phyloP scores from a whole-genome alignment of 2,113 vertebrate species.

The Crotalus horridus region DNA sequence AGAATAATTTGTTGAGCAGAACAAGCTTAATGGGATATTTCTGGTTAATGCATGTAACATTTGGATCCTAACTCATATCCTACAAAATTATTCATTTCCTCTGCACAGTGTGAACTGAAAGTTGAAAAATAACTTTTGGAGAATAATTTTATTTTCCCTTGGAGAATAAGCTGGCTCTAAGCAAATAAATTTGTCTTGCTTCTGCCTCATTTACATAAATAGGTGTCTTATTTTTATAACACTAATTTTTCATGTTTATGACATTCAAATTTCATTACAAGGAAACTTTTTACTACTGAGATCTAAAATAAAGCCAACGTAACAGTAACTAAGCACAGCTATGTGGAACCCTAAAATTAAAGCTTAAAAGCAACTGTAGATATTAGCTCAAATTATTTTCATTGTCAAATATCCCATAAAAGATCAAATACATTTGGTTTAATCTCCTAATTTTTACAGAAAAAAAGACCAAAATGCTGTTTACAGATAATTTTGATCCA shows the following conservation, averaged over 20 bases:
- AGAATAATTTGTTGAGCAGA: neutral
- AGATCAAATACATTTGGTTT: neutral
- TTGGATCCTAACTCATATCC: neutral
- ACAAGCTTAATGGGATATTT: neutral
- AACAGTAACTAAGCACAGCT: neutral
- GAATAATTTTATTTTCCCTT: neutral
- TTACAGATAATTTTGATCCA: neutral
- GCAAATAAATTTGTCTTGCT: neutral
- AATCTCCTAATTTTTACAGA: neutral
- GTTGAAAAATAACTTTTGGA: neutral
- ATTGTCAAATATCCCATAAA: neutral
- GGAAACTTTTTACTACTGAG: neutral
- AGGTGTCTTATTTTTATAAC: neutral
- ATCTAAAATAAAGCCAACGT: neutral
- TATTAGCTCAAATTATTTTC: neutral
- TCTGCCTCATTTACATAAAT: neutral
- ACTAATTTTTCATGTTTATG: neutral
- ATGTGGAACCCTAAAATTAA: neutral
- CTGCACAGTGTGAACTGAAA: neutral
- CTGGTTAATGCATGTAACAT: neutral
- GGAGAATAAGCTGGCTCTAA: neutral
- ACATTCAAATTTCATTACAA: neutral
- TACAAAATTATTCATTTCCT: neutral
- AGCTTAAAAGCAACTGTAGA: neutral
- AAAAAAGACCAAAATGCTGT: neutral